Evolutionary conservation across 2,888 invertebrate genomes (phyloP), one percentile per base, ranked within the genome.

Genomic region (Thelaira solivaga): DNA sequence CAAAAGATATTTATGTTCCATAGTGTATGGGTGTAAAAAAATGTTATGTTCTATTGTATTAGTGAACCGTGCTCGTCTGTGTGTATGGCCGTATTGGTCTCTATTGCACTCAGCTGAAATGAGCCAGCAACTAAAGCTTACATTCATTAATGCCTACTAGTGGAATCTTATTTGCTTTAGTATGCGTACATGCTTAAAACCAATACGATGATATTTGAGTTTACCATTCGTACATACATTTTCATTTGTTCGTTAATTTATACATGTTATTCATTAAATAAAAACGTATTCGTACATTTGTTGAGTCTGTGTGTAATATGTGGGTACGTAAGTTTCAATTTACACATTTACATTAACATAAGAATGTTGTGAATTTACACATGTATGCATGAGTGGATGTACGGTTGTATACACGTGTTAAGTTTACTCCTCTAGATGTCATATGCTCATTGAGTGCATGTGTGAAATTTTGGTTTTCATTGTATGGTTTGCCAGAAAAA

Each of bases 391-490:
- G n/a, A n/a, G n/a, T n/a, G n/a, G n/a, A n/a, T n/a, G n/a, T n/a
- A n/a, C n/a, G n/a, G n/a, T n/a, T n/a, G n/a, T 62, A 36, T 49
- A 47, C 59, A 11, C 49, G 18, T 71, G 20, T 65, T 49, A 67
- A 62, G 73, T 67, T 77, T 49, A 61, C 39, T 59, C 24, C 64
- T 75, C 55, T 68, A 31, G 62, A 55, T 55, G 8, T n/a, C 26
- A 41, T 34, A 41, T 20, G 6, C 22, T 68, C 59, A 80, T 80
- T 79, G 73, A 75, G 18, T 80, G 81, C 77, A 83, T 83, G 86
- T 85, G 86, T 84, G 84, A 85, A 83, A 62, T 73, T 47, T 82
- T 83, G 83, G 83, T 83, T 82, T 85, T 82, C 80, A 80, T 72
- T 64, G 59, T 64, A 76, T 64, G 85, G 84, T 82, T 81, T 49